Percentiles rank a stretch among this genome's conserved stretches.
These are phyloP conservation scores for Cyprinodon diabolis DNA, from an alignment of 2,797 vertebrate species.

Conservation along the genomic window DNA sequence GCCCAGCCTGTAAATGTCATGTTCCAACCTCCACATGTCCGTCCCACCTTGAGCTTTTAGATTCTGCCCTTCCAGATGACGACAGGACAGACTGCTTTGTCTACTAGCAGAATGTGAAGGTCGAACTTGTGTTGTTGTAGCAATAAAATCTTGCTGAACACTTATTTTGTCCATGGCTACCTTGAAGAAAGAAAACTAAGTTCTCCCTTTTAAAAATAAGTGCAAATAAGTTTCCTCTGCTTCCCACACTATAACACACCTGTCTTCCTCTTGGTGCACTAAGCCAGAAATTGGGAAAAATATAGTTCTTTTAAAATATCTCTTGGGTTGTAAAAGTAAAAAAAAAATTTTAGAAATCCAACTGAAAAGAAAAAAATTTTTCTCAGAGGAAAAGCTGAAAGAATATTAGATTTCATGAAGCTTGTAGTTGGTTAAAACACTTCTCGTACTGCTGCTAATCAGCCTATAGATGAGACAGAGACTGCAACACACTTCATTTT, in stretches of 20 bases:
- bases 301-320: neutral
- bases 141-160: constrained; percentile 17
- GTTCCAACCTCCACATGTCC: neutral
- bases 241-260: constrained; percentile 29
- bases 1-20: constrained; percentile 28
- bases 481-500: neutral
- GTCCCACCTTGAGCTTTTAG: constrained; percentile 29
- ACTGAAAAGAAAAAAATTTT: neutral
- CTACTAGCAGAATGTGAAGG: constrained; percentile 10
- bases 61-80: constrained; percentile 3
- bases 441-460: neutral
- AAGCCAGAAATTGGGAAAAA: neutral
- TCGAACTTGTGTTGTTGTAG: neutral
- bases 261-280: constrained; percentile 2
- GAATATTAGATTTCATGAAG: neutral
- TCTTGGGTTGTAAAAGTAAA: neutral
- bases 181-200: constrained; percentile 6
- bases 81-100: constrained; percentile 1
- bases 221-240: constrained; percentile 8
- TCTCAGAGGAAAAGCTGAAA: neutral
- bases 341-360: neutral
- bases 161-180: constrained; percentile 5
- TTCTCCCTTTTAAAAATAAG: neutral
- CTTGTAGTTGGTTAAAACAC: neutral
- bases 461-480: too few relatives aligned